A percentile compares a stretch with the other conserved stretches of the same genome.
phyloP scores from a whole-genome alignment of 1,140 invertebrate genomes.

The Dendrolimus punctatus region DNA sequence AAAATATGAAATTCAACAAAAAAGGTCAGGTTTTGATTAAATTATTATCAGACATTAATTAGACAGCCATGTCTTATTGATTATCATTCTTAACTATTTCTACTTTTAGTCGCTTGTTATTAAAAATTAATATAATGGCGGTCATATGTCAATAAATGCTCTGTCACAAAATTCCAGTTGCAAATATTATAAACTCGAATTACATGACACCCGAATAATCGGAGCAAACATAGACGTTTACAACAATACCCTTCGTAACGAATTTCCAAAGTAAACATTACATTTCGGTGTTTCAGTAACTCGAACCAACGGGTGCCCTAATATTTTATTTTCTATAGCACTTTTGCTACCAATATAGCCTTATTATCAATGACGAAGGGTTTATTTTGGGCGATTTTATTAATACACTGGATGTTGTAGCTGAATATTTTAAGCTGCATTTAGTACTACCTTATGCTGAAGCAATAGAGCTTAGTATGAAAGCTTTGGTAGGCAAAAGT shows the following conservation, averaged over 20 bases:
- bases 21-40: no score
- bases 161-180: neutral
- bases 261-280: constrained; percentile 70
- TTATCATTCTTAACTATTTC: no score
- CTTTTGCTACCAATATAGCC: neutral
- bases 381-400: constrained; percentile 11
- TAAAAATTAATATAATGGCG: no score
- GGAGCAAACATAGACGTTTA: constrained; percentile 35
- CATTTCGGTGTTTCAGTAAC: constrained; percentile 35
- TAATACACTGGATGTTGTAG: neutral
- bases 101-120: no score
- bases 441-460: neutral
- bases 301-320: constrained; percentile 54
- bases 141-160: no score
- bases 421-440: neutral
- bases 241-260: constrained; percentile 60
- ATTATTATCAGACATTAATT: no score
- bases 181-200: constrained; percentile 1
- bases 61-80: no score
- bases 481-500: neutral
- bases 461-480: no score
- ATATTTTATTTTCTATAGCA: constrained; percentile 13
- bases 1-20: no score
- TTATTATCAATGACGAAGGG: constrained; percentile 16
- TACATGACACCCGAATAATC: constrained; percentile 31